Conservation (phyloP, 1,140 invertebrate genomes). For the Pinna nobilis region DNA sequence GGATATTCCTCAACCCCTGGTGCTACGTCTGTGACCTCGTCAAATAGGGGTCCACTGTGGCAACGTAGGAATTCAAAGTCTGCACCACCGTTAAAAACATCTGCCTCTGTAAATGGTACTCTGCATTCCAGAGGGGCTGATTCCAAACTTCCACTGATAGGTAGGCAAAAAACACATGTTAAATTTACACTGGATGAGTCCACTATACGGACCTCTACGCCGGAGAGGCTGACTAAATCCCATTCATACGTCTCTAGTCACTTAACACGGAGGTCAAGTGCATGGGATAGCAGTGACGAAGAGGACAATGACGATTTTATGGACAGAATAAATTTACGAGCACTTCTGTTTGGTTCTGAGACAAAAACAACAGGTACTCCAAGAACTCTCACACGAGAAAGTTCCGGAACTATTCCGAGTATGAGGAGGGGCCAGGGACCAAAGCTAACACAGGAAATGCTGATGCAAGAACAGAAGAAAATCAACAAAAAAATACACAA, state of each 20-base stretch:
- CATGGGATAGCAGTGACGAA: constrained; percentile 45
- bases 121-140: constrained; percentile 5
- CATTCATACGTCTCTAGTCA: neutral
- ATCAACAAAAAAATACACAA: constrained; percentile 56
- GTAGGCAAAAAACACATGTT: constrained; percentile 40
- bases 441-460: constrained; percentile 54
- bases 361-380: constrained; percentile 31
- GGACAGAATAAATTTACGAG: constrained; percentile 60
- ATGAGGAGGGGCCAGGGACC: constrained; percentile 1
- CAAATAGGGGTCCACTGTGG: constrained; percentile 24
- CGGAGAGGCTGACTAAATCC: neutral
- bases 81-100: constrained; percentile 46
- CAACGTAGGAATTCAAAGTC: constrained; percentile 48
- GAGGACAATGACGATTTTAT: constrained; percentile 51
- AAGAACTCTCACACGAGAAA: constrained; percentile 41
- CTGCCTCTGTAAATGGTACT: constrained; percentile 6
- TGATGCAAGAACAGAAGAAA: constrained; percentile 49
- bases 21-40: constrained; percentile 20
- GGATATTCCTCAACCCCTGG: constrained; percentile 38
- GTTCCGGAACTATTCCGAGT: constrained; percentile 28
- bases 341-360: constrained; percentile 57
- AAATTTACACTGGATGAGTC: constrained; percentile 43
- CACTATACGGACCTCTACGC: neutral
- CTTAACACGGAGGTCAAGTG: constrained; percentile 8
- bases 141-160: constrained; percentile 35